These are phyloP conservation scores for Neotoxoptera formosana DNA, from an alignment of 1,140 invertebrate species.

Conservation along the genomic window DNA sequence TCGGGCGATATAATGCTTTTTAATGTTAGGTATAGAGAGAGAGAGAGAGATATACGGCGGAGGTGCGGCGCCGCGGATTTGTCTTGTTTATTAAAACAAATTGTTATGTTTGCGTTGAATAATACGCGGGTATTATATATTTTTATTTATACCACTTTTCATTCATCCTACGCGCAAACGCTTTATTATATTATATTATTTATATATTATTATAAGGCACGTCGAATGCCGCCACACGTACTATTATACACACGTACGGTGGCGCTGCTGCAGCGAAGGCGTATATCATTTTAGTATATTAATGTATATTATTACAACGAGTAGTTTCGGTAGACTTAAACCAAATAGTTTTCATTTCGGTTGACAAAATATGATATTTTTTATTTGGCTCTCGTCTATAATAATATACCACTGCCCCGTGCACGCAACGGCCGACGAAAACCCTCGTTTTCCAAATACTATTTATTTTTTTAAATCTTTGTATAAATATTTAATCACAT, in stretches of 20 bases:
- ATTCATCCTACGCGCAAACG: too few relatives aligned
- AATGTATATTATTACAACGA: background rate
- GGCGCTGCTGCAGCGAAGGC: too few relatives aligned
- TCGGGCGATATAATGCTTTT: background rate
- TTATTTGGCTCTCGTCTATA: background rate
- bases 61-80: background rate
- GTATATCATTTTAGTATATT: background rate
- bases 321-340: background rate
- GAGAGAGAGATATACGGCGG: too few relatives aligned
- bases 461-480: background rate
- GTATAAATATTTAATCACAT: constrained; percentile 10
- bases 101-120: constrained; percentile 18
- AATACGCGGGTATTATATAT: background rate
- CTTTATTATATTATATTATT: background rate
- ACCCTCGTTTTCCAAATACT: background rate
- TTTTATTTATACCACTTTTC: background rate
- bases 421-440: background rate
- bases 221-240: background rate
- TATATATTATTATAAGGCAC: background rate
- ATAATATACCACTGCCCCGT: background rate
- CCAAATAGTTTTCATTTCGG: background rate
- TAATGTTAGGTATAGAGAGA: background rate
- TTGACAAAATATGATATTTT: background rate
- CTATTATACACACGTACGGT: background rate
- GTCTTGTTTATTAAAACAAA: constrained; percentile 21